Evolutionary conservation across 2,888 invertebrate species (phyloP), one percentile per base, ranked within the genome.

Genomic region (Sylvicola fuscatus): DNA sequence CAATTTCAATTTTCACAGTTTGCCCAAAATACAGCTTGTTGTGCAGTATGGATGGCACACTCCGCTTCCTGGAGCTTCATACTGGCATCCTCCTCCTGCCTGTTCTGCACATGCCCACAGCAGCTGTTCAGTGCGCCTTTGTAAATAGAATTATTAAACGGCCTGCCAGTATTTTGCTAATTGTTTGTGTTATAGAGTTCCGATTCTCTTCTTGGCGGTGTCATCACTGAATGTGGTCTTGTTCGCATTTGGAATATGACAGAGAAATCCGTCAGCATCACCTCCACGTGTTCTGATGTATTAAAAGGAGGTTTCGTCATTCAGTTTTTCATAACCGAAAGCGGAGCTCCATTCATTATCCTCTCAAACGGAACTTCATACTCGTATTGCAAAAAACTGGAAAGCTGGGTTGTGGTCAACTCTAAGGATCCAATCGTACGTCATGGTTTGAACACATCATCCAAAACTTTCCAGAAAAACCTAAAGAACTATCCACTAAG

Each of bases 321-420:
- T 64, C 49, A 69, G 65, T 38, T 66, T 71, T 46, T 60, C 54
- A 44, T 57, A 50, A 47, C 78, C 11, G 74, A 81, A 41, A 72
- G 77, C 41, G 83, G 83, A 16, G 69, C 75, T 50, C 89, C 90
- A 0, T 66, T 89, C 50, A 65, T 93, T 42, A 71, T 80, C n/a
- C 66, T 92, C 27, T 78, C 76, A 26, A 84, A 79, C 50, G 84
- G 86, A 15, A 75, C 78, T 51, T 80, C 86, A 2, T 92, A 80
- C 50, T 75, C 83, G 38, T 92, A 79, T 54, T 77, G 79, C 45
- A 63, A 69, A 43, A 74, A 78, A 48, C 63, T 92, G 48, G 70
- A 70, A 47, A 65, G 76, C 4, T 78, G 82, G 89, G 73, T 60
- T 65, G 60, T 54, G 46, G 42, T 67, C 49, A 66, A 65, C 54